Evolutionary conservation across 1,140 invertebrate genomes (phyloP).

Genomic region (Lucilia sericata): DNA sequence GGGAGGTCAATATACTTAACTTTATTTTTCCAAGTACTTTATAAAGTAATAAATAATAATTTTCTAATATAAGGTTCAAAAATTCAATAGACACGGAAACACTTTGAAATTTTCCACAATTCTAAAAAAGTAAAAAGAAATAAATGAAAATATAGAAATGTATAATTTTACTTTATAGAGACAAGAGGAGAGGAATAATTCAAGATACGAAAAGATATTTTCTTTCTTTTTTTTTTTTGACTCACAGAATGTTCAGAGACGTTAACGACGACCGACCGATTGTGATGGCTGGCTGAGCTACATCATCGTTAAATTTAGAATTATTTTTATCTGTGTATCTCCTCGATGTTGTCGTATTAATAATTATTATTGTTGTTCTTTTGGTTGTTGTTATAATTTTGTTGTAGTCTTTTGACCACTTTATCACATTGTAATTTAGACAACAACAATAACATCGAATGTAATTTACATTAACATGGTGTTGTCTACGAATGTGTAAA

Average conservation of each 20-base stretch:
- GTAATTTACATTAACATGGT: neutral
- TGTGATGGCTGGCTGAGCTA: neutral
- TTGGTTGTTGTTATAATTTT: slow-evolving; percentile 2
- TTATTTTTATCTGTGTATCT: slow-evolving; percentile 34
- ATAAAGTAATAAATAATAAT: too few relatives aligned
- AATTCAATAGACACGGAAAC: too few relatives aligned
- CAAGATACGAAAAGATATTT: neutral
- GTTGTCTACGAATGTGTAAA: neutral
- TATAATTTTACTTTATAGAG: too few relatives aligned
- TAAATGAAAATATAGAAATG: too few relatives aligned
- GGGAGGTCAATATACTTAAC: too few relatives aligned
- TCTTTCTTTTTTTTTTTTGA: too few relatives aligned
- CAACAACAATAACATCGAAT: neutral
- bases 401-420: slow-evolving; percentile 20
- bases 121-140: too few relatives aligned
- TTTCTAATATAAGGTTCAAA: too few relatives aligned
- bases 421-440: slow-evolving; percentile 24
- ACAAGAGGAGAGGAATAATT: too few relatives aligned
- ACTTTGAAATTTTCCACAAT: too few relatives aligned
- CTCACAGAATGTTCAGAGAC: too few relatives aligned
- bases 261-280: neutral
- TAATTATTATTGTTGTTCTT: slow-evolving; percentile 3
- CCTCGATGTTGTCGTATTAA: slow-evolving; percentile 30
- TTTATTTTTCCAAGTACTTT: too few relatives aligned
- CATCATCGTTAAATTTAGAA: slow-evolving; percentile 40